Evolutionary conservation across 1,140 invertebrate genomes (phyloP).

Genomic region (Charaxes varanes): DNA sequence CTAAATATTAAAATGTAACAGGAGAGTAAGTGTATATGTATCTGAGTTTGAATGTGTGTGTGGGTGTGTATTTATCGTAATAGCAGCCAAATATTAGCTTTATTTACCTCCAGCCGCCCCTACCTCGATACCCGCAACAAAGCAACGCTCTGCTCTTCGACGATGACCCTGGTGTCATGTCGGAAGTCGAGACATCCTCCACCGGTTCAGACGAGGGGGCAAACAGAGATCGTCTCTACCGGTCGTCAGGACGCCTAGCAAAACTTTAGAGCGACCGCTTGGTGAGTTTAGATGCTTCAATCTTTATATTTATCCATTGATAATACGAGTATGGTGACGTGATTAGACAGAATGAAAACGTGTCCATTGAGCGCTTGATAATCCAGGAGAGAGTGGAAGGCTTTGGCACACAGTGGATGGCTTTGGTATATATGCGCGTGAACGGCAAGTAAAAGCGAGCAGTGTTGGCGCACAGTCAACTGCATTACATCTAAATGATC

Average conservation of each 20-base stretch:
- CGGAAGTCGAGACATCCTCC: slow-evolving; percentile 94
- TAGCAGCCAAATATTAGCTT: too few species aligned
- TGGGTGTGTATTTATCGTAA: too few species aligned
- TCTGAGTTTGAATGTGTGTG: too few species aligned
- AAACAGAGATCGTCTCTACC: slow-evolving; percentile 94
- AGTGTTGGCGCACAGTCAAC: background rate
- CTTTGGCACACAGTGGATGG: too few species aligned
- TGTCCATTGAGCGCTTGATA: too few species aligned
- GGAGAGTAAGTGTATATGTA: too few species aligned
- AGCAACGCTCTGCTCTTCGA: slow-evolving; percentile 88
- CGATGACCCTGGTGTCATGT: slow-evolving; percentile 98
- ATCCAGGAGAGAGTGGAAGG: too few species aligned
- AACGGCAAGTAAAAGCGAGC: too few species aligned
- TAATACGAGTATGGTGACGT: too few species aligned
- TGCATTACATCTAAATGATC: background rate
- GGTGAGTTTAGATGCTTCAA: slow-evolving; percentile 76
- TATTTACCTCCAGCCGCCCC: slow-evolving; percentile 76
- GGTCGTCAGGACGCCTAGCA: slow-evolving; percentile 94
- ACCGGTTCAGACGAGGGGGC: slow-evolving; percentile 91
- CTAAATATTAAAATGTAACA: too few species aligned
- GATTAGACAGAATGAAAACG: too few species aligned
- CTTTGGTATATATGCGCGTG: too few species aligned
- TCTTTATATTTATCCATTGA: background rate
- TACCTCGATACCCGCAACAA: slow-evolving; percentile 82
- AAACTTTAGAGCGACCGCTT: slow-evolving; percentile 92